Evolutionary conservation across 2,113 vertebrate genomes (phyloP).

Genomic region (Scatophagus argus): DNA sequence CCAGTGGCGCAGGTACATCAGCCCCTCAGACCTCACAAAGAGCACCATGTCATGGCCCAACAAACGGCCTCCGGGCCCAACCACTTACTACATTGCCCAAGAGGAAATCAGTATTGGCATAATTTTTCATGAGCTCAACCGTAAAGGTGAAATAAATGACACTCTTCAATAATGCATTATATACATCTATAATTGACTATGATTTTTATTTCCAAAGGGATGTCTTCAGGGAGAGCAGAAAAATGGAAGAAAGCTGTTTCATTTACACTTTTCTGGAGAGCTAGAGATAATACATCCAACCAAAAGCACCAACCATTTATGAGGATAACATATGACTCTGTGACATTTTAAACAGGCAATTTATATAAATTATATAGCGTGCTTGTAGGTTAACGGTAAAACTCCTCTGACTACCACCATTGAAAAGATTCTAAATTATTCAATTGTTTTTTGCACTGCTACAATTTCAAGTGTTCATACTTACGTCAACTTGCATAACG

Average conservation of each 20-base stretch:
- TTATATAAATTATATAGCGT: neutral
- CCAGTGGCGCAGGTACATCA: conserved; percentile 58
- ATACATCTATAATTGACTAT: conserved; percentile 92
- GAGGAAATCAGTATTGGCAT: conserved; percentile 93
- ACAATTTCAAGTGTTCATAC: neutral
- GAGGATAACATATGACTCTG: neutral
- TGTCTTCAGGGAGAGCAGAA: conserved; percentile 67
- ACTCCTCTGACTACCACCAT: neutral
- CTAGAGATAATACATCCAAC: neutral
- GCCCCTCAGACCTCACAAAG: conserved; percentile 64
- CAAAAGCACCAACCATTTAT: neutral
- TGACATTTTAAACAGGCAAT: neutral
- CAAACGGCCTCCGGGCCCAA: conserved; percentile 70
- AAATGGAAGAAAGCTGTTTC: conserved; percentile 70
- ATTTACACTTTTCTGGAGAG: conserved; percentile 72
- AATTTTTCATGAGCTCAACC: conserved; percentile 93
- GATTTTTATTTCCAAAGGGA: conserved; percentile 80
- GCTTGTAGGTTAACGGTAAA: neutral
- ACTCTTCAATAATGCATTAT: conserved; percentile 95
- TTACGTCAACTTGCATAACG: neutral
- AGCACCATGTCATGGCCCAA: conserved; percentile 67
- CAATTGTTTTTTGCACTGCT: neutral
- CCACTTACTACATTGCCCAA: conserved; percentile 85
- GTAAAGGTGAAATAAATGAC: conserved; percentile 93
- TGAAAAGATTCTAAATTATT: neutral